A percentile compares a stretch with the other conserved stretches of the same genome.
phyloP scores from a whole-genome alignment of 2,888 invertebrate species.

The Drosophila atripex region DNA sequence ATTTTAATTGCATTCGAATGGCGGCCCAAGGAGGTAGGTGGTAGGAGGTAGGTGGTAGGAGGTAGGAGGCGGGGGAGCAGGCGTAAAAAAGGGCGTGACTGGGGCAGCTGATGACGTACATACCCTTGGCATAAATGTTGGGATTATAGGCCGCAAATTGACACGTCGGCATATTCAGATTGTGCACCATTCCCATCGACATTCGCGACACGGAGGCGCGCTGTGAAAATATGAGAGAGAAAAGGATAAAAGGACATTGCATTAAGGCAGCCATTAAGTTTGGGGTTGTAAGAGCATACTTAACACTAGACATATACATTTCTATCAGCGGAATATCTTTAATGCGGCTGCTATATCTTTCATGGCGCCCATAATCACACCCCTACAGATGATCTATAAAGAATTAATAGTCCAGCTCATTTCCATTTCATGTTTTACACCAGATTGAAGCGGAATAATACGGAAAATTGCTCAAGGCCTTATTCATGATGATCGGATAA shows the following conservation, averaged over 20 bases:
- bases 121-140: constrained; percentile 81
- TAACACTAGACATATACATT: background rate
- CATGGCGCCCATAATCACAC: too few species aligned
- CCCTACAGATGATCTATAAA: background rate
- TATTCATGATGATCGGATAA: too few species aligned
- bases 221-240: constrained; percentile 67
- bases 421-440: background rate
- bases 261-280: background rate
- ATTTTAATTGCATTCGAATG: constrained; percentile 65
- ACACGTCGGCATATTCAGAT: constrained; percentile 83
- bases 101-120: constrained; percentile 44
- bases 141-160: constrained; percentile 82
- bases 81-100: background rate
- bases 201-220: constrained; percentile 84
- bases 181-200: constrained; percentile 83
- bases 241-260: constrained; percentile 2
- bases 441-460: background rate
- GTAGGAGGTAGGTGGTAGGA: too few species aligned
- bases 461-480: too few species aligned
- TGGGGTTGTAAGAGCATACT: background rate
- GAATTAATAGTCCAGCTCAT: background rate
- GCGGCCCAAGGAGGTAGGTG: background rate
- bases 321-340: background rate
- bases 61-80: constrained; percentile 7
- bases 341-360: background rate